A percentile compares a stretch with the other conserved stretches of the same genome.
phyloP scores from a whole-genome alignment of 2,797 vertebrate species.

The Lutjanus argentimaculatus region DNA sequence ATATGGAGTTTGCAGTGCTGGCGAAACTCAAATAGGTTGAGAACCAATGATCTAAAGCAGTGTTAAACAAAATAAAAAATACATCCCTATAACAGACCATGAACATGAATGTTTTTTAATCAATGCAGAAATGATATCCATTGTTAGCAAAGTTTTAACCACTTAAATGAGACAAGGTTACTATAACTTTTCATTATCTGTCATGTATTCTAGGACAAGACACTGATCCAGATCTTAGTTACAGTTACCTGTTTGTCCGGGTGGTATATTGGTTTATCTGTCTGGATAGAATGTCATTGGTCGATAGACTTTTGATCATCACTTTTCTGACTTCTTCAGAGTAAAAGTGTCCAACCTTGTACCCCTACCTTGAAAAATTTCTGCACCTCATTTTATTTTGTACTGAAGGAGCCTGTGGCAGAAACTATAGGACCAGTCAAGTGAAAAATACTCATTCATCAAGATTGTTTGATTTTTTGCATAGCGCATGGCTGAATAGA shows the following conservation, averaged over 20 bases:
- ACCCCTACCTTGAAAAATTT: constrained; percentile 77
- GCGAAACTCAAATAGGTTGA: too few species aligned
- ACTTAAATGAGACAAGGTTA: too few species aligned
- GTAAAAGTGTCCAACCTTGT: constrained; percentile 81
- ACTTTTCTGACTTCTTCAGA: constrained; percentile 84
- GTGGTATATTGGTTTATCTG: constrained; percentile 93
- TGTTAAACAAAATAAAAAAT: too few species aligned
- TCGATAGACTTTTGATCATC: constrained; percentile 71
- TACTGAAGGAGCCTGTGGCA: constrained; percentile 71
- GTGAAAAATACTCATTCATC: too few species aligned
- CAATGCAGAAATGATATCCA: not conserved
- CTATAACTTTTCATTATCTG: not conserved
- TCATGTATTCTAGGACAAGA: too few species aligned
- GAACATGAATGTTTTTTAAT: not conserved
- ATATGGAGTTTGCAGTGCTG: too few species aligned
- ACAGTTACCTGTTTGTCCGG: constrained; percentile 86
- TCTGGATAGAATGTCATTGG: constrained; percentile 88
- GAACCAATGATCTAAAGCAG: too few species aligned
- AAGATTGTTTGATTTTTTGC: too few species aligned
- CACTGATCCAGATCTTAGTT: too few species aligned
- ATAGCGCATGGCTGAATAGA: too few species aligned
- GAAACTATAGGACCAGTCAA: not conserved
- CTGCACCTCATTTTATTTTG: constrained; percentile 11
- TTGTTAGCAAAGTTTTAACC: not conserved
- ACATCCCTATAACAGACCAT: not conserved